Evolutionary conservation across 2,113 vertebrate genomes (phyloP), one percentile per base, ranked within the genome.

Genomic region (Cacatua alba): DNA sequence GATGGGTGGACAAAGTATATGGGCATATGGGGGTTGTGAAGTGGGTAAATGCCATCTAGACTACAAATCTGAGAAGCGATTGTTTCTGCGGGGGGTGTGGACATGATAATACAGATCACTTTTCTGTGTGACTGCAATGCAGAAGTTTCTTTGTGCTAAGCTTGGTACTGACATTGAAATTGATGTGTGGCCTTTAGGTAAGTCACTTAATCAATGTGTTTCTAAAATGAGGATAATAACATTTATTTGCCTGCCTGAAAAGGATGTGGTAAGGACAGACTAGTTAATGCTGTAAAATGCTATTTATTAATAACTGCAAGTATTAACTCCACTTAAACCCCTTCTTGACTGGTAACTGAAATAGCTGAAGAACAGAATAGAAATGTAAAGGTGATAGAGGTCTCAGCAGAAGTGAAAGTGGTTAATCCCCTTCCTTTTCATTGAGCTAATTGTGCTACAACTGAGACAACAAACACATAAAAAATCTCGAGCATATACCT

Each of bases 121-220:
- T 80, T 91, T 76, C 63, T 18, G 51, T 65, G 44, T 43, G 59
- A 49, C 88, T 65, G 94, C 86, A 96, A 41, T 88, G 82, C 80
- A 94, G 65, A 91, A 93, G n/a, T 69, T 79, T 62, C 74, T 80
- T 69, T 53, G n/a, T 82, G 63, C 91, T 89, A 69, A 87, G 91
- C 72, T 78, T 86, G 41, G 70, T n/a, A 46, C 52, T 70, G 88
- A 95, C 83, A 91, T 8, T 75, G 80, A 85, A 95, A 94, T 82
- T 96, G 95, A 96, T 93, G 88, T 67, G 86, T 92, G 94, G 94
- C 94, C 95, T 97, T 97, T 96, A 91, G 86, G 82, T 62, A 93
- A 96, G 93, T 95, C 93, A 95, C 93, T 97, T 96, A 96, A 97
- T 96, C 96, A 94, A 96, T 95, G 87, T 94, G 92, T 96, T 95